These are phyloP conservation scores for Arenaria interpres DNA, from an alignment of 2,113 vertebrate genomes.

Conservation along the genomic window DNA sequence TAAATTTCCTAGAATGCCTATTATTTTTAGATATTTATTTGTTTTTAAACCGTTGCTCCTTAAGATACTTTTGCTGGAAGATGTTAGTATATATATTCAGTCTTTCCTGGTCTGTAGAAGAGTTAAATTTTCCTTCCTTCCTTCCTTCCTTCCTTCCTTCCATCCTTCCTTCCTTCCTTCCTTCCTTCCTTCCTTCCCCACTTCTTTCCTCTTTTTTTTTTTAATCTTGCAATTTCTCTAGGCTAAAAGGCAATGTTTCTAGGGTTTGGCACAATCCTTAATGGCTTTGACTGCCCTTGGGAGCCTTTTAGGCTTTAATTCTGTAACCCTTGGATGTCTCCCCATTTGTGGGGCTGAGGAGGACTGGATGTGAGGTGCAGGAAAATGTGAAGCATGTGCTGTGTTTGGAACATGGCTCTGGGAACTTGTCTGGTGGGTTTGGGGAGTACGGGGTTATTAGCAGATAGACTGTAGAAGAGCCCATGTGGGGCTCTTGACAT, in stretches of 20 bases:
- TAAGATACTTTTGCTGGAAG: neutral
- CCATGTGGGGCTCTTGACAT: neutral
- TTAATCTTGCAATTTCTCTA: neutral
- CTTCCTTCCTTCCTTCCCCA: neutral
- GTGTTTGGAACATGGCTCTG: neutral
- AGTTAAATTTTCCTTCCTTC: neutral
- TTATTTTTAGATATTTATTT: constrained; percentile 7
- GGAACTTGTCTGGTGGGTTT: neutral
- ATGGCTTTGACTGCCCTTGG: neutral
- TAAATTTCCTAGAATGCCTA: neutral
- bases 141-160: neutral
- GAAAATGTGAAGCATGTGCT: neutral
- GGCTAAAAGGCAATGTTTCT: neutral
- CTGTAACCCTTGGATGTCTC: neutral
- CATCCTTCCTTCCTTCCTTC: neutral
- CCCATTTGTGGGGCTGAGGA: neutral
- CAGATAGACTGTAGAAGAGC: neutral
- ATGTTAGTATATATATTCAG: neutral
- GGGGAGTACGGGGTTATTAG: neutral
- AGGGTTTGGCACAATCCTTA: neutral
- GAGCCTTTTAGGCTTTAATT: neutral
- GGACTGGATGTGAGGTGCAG: neutral
- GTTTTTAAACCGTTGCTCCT: neutral
- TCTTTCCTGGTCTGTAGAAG: neutral
- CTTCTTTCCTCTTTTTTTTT: neutral